Evolutionary conservation across 2,797 vertebrate genomes (phyloP).

Genomic region (Crenuchus spilurus): DNA sequence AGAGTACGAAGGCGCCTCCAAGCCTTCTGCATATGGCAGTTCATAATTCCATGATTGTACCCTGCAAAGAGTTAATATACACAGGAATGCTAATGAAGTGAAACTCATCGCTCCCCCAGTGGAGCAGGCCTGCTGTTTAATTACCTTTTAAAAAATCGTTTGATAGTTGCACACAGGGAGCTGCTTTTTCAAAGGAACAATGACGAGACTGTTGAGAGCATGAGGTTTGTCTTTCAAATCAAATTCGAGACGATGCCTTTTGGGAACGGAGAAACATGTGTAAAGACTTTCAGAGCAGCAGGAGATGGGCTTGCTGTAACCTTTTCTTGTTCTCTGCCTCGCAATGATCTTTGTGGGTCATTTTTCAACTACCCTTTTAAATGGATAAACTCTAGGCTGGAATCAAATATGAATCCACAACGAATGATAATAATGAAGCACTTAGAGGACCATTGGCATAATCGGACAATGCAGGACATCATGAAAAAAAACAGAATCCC

Average conservation of each 20-base stretch:
- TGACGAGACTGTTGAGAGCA: conserved; percentile 54
- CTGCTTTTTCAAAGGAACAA: conserved; percentile 52
- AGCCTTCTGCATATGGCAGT: conserved; percentile 44
- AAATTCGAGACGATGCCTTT: conserved; percentile 47
- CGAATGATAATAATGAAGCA: conserved; percentile 67
- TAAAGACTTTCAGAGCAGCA: conserved; percentile 51
- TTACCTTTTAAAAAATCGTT: conserved; percentile 66
- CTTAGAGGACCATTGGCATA: conserved; percentile 69
- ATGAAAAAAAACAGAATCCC: conserved; percentile 59
- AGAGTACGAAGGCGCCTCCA: conserved; percentile 40
- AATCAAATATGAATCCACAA: conserved; percentile 60
- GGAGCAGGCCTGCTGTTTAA: conserved; percentile 64
- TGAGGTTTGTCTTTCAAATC: conserved; percentile 58
- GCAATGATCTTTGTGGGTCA: conserved; percentile 45
- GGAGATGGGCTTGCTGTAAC: conserved; percentile 42
- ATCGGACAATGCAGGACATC: conserved; percentile 60
- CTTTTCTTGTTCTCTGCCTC: conserved; percentile 42
- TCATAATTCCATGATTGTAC: conserved; percentile 61
- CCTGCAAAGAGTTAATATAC: conserved; percentile 61
- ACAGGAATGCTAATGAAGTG: conserved; percentile 65
- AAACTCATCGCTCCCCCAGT: conserved; percentile 59
- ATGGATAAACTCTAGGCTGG: conserved; percentile 43
- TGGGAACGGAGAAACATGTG: conserved; percentile 46
- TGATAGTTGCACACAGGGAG: conserved; percentile 52
- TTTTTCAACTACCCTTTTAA: conserved; percentile 64